Base-by-base conservation (phyloP, 2,888 invertebrate species). In the Rhodophaea formosa region DNA sequence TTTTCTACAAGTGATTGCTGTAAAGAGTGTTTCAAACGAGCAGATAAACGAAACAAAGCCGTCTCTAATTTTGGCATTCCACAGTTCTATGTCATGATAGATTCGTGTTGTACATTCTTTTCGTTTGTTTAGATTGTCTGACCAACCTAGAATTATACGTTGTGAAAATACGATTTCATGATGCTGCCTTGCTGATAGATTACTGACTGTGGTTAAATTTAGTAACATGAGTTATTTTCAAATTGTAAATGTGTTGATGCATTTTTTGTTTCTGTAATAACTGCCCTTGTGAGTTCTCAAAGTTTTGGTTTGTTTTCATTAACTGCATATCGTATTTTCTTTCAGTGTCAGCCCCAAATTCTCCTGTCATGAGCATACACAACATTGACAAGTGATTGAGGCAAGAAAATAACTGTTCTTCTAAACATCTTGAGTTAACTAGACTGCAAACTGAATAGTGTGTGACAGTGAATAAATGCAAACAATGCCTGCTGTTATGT, bases 61-160 rank as follows among this genome's bases (percentile, higher is more conserved):
- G 77, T 71, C 88, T 86, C 85, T 86, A 88, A 89, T 87, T 88
- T 89, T 88, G 88, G 88, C 87, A 89, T 89, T 88, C 88, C 86
- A 75, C 69, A 80, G 79, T 73, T 78, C 76, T 78, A 79, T 86
- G 85, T 85, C 86, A 88, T 80, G 86, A 83, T 78, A 80, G 68
- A 71, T 70, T 74, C 69, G 70, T 72, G 68, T 72, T 67, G 68
- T 70, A 69, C 74, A 72, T 74, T 71, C 66, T 64, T 70, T 68
- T 62, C 59, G 60, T 60, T 61, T 57, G 62, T 59, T 45, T 64
- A 32, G 53, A 47, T 51, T 32, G 42, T 42, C 23, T 60, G 45
- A 16, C 57, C 30, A 15, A n/a, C 42, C 29, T 53, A n/a, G n/a
- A 62, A 54, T 53, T 30, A 53, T 35, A 55, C 29, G 35, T 42